Evolutionary conservation across 1,140 invertebrate species (phyloP).

Genomic region (Vanessa atalanta): DNA sequence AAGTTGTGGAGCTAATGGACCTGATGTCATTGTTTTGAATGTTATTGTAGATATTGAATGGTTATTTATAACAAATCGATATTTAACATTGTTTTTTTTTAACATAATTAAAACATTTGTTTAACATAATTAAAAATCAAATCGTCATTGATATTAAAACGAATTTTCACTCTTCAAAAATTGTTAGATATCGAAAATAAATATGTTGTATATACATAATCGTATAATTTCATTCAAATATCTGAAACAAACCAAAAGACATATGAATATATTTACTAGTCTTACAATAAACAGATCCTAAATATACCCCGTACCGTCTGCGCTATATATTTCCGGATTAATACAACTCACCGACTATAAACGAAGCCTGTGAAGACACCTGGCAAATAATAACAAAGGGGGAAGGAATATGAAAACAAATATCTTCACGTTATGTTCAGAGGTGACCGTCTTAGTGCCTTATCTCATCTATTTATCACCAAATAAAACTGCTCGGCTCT

Average conservation of each 20-base stretch:
- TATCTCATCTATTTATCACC: constrained; percentile 47
- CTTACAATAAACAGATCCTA: constrained; percentile 1
- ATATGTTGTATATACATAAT: too few relatives aligned
- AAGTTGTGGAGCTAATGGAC: constrained; percentile 6
- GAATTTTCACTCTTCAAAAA: too few relatives aligned
- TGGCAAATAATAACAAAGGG: constrained; percentile 71
- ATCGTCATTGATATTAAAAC: too few relatives aligned
- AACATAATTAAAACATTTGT: too few relatives aligned
- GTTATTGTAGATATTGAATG: background rate
- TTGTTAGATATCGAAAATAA: too few relatives aligned
- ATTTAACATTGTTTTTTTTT: too few relatives aligned
- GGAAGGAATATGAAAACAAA: constrained; percentile 55
- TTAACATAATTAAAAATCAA: too few relatives aligned
- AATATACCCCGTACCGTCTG: background rate
- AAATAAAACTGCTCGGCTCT: constrained; percentile 34
- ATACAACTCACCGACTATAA: constrained; percentile 55
- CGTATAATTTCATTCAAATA: background rate
- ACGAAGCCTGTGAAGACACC: constrained; percentile 61
- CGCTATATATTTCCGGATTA: constrained; percentile 30
- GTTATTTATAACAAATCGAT: too few relatives aligned
- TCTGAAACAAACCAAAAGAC: too few relatives aligned
- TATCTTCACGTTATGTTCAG: constrained; percentile 43
- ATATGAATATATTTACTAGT: background rate
- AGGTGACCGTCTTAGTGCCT: constrained; percentile 40
- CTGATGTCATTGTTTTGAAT: background rate